A percentile compares a stretch with the other conserved stretches of the same genome.
Evolutionary conservation across 2,113 vertebrate genomes (phyloP).

Genomic region (Dasyprocta punctata): DNA sequence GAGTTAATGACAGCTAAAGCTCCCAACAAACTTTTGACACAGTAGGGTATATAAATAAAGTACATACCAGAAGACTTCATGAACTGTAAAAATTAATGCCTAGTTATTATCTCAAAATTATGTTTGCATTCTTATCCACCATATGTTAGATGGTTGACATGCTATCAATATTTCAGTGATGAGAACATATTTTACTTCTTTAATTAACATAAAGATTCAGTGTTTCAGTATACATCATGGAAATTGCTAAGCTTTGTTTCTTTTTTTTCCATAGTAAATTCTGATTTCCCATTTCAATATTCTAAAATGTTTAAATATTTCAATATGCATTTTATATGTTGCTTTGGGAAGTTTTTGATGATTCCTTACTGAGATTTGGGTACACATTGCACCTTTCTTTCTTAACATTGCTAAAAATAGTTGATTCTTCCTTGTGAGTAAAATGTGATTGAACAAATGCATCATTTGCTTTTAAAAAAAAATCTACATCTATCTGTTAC

Average conservation of each 20-base stretch:
- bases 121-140: background rate
- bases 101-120: background rate
- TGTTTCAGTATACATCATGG: background rate
- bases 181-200: background rate
- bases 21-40: background rate
- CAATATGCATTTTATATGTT: background rate
- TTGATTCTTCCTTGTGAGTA: background rate
- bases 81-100: conserved; percentile 13
- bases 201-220: background rate
- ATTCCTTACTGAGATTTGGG: background rate
- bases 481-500: background rate
- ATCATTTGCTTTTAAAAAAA: background rate
- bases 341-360: background rate
- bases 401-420: background rate
- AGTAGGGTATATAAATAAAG: background rate
- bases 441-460: background rate
- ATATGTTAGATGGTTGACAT: background rate
- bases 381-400: background rate
- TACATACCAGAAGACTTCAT: background rate
- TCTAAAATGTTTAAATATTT: background rate
- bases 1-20: background rate
- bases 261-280: background rate
- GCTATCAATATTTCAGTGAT: background rate
- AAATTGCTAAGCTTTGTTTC: background rate
- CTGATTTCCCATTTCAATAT: background rate